Base-by-base conservation (phyloP, 1,140 invertebrate species). In the Oscheius sp. region DNA sequence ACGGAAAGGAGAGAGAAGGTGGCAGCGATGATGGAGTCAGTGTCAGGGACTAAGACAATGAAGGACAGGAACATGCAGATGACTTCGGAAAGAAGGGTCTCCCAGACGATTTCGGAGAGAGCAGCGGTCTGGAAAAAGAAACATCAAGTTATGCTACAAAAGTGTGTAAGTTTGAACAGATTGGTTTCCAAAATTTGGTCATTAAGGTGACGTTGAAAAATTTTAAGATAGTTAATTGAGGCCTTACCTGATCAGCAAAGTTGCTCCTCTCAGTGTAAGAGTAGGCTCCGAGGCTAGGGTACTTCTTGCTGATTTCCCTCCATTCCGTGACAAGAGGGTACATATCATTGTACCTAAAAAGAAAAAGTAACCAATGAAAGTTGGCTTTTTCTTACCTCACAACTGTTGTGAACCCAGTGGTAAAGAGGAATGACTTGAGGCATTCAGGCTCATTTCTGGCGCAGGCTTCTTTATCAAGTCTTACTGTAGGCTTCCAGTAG, bases 21-120 rank as follows among this genome's bases (percentile, higher is more conserved):
- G 1, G 85, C 81, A 36, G 81, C 78, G 3, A 81, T 62, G 7
- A 85, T 80, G 20, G 84, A 73, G 26, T 81, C 58, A n/a, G 84
- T 79, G 46, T 85, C 80, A 2, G 85, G 85, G 52, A 86, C 79
- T 46, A 85, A 84, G 20, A 86, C 46, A n/a, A 82, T 66, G 2
- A 84, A 82, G 1, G 84, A 77, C 4, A 86, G 42, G 29, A 82
- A 80, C 79, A 86, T 84, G 32, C 79, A 80, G 3, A 78, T 82
- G 0, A 85, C 71, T 29, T 83, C 81, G 29, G 85, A 83, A 1
- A 81, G 82, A 15, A 85, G 75, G 4, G 85, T 82, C 63, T 85
- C 80, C 20, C 85, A 70, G 2, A 84, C 85, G 58, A 81, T 83
- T 3, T 78, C 73, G 26, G 83, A 61, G 7, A 85, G 79, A 10